Evolutionary conservation across 2,113 vertebrate species (phyloP), one percentile per base, ranked within the genome.

Genomic region (Ceyx melanurus): DNA sequence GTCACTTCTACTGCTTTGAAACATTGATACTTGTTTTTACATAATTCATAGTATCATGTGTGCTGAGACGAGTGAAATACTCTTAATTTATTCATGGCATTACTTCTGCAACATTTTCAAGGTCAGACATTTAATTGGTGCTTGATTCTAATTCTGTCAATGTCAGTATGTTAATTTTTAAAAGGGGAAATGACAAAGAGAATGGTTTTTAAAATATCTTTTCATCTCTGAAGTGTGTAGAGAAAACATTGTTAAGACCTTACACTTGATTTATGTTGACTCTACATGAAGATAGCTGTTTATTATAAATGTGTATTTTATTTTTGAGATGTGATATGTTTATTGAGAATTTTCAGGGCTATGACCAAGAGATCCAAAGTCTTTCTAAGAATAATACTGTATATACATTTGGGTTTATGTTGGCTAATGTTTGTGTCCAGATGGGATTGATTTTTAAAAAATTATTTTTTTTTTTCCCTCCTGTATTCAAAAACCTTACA

Each of bases 41-140:
- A 94, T 97, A 95, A 97, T 95, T 97, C 92, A 95, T 96, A 56
- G 40, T 88, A 91, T 71, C 25, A 0, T 92, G 86, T 77, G 85
- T 95, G 71, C 86, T 95, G 89, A 86, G 93, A 95, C 94, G 73
- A 91, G 60, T 89, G 57, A 77, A 77, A 84, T 93, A 67, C 29
- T 29, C 23, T 85, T 95, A 92, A 96, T 93, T 20, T 91, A 95
- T 92, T 96, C 89, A 83, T 51, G 13, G 17, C 4, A 2, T 68
- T 95, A 56, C 45, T 92, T 90, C 92, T 90, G 73, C 72, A 86
- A 86, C 68, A 56, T 87, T 95, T 94, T 82, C 94, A 96, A 96
- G 94, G 94, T 96, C 94, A 92, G 50, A 57, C 37, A 45, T 81
- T 72, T 94, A 95, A 93, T 78, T 90, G 91, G 72, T 19, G 22